Evolutionary conservation across 1,140 invertebrate species (phyloP).

Genomic region (Polypedilum pembai): DNA sequence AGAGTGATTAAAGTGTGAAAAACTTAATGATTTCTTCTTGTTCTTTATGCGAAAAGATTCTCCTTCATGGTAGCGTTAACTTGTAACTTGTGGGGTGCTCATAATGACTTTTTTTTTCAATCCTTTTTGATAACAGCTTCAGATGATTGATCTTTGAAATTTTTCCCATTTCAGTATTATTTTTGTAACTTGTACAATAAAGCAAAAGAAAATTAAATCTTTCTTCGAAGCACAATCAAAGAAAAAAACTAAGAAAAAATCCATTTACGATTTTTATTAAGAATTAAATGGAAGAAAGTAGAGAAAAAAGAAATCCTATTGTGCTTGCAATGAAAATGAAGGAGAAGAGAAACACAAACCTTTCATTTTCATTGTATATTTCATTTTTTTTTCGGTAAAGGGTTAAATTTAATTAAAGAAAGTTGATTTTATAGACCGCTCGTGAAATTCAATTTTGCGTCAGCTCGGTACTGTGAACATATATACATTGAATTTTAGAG

Average conservation of each 20-base stretch:
- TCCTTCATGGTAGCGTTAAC: too few relatives aligned
- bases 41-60: background rate
- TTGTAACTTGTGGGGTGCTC: background rate
- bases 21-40: background rate
- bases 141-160: background rate
- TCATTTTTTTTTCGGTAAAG: background rate
- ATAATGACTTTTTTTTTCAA: background rate
- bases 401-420: conserved; percentile 13
- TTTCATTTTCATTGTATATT: conserved; percentile 19
- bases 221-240: background rate
- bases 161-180: background rate
- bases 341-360: background rate
- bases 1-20: conserved; percentile 18
- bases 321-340: background rate
- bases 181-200: background rate
- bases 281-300: background rate
- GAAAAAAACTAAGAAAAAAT: background rate
- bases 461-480: background rate
- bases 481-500: too few relatives aligned
- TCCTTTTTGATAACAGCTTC: background rate
- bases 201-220: background rate
- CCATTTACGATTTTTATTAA: conserved; percentile 12
- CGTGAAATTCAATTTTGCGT: conserved; percentile 15
- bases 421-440: conserved; percentile 17
- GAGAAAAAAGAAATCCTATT: background rate